Evolutionary conservation across 2,888 invertebrate genomes (phyloP), one percentile per base, ranked within the genome.

Genomic region (Cylindroiulus punctatus): DNA sequence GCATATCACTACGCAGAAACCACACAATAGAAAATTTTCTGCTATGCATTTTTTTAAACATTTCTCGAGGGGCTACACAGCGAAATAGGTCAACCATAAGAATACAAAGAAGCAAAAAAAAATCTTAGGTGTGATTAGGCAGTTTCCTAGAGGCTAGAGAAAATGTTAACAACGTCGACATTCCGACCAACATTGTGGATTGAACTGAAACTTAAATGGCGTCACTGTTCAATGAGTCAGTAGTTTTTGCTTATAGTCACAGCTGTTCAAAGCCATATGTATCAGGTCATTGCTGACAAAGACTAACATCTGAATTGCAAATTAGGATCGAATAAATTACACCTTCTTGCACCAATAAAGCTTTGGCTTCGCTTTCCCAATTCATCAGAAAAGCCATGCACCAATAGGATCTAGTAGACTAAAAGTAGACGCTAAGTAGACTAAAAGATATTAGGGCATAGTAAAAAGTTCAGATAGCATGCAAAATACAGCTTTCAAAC

Each of bases 31-130:
- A 17, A 14, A 76, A 76, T 76, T 76, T 30, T 26, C 30, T 30
- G 3, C 14, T 22, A 26, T 26, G 17, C 30, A 30, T n/a, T 30
- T 76, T 76, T 76, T 30, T 44, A 7, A 26, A 30, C 26, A 76
- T 76, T 76, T 14, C 30, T 76, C 2, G 2, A 5, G 76, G 26
- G 30, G 30, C 26, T 76, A 14, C 30, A 14, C 30, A 76, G 4
- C 26, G 30, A 30, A 76, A 30, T 76, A 76, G 76, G 76, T 30
- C 76, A 76, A 76, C 76, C 76, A 17, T 76, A 76, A 76, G 12
- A 76, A 76, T 14, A 30, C 76, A 76, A 76, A 30, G 26, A 26
- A 3, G 14, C 26, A 14, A 26, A 14, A 12, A 44, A 14, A 12
- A 8, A 44, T 44, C 44, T 14, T 44, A 14, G 44, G 44, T 44